Percentiles rank a stretch among this genome's conserved stretches.
Conservation (phyloP, 2,113 vertebrate species). For the Regulus satrapa region DNA sequence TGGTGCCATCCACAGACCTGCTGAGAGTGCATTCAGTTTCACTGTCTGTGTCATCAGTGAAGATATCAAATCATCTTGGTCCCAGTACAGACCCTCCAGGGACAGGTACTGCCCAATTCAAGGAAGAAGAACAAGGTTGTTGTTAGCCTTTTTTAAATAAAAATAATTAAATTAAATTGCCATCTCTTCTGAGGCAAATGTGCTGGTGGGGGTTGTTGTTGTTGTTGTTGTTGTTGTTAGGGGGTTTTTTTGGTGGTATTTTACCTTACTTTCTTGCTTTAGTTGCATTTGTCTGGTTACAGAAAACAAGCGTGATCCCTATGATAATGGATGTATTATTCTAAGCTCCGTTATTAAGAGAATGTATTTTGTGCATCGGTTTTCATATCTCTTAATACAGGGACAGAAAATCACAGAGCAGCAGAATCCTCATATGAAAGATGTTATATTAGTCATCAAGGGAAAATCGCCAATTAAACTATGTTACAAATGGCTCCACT, state of each 20-base stretch:
- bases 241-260: background rate
- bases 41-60: background rate
- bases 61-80: background rate
- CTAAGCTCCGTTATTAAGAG: background rate
- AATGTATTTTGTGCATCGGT: background rate
- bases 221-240: no score
- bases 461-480: conserved; percentile 8
- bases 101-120: background rate
- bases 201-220: no score
- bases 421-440: background rate
- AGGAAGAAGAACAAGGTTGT: background rate
- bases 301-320: background rate
- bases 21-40: background rate
- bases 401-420: background rate
- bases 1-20: background rate
- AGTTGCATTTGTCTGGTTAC: background rate
- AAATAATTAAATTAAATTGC: background rate
- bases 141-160: background rate
- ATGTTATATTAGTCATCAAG: background rate
- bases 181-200: background rate
- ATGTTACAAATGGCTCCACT: background rate
- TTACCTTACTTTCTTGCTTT: background rate
- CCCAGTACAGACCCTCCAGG: background rate
- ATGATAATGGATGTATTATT: background rate
- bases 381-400: background rate